A percentile compares a stretch with the other conserved stretches of the same genome.
Evolutionary conservation across 2,888 invertebrate species (phyloP).

Genomic region (Mayetiola destructor): DNA sequence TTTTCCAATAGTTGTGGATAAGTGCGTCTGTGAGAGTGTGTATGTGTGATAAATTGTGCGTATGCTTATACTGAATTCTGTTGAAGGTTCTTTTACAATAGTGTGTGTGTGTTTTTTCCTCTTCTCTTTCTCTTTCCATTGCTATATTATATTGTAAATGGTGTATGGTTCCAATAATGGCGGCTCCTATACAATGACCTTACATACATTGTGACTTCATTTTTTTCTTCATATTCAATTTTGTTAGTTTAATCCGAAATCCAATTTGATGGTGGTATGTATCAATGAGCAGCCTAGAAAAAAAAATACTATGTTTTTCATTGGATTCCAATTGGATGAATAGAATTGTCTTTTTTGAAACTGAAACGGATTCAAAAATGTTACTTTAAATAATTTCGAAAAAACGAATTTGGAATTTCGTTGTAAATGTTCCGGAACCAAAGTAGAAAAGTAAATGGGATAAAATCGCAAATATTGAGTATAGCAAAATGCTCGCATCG

Average conservation of each 20-base stretch:
- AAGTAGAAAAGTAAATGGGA: too few species aligned
- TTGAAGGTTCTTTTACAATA: slow-evolving; percentile 6
- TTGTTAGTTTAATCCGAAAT: background rate
- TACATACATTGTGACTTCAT: background rate
- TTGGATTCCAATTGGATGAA: slow-evolving; percentile 5
- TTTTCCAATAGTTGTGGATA: background rate
- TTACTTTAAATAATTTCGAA: too few species aligned
- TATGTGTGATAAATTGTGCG: background rate
- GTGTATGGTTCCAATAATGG: slow-evolving; percentile 1
- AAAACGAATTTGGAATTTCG: too few species aligned
- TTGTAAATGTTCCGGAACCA: too few species aligned
- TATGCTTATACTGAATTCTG: slow-evolving; percentile 3
- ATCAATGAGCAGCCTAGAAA: background rate
- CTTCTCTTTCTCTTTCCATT: background rate
- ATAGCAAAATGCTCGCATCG: too few species aligned
- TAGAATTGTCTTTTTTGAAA: too few species aligned
- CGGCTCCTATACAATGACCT: background rate
- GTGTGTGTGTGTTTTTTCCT: slow-evolving; percentile 7
- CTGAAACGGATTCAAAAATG: too few species aligned
- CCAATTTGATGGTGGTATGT: background rate
- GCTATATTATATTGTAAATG: too few species aligned
- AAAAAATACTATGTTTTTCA: background rate
- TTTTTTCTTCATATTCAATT: background rate
- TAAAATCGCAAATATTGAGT: too few species aligned
- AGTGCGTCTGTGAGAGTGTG: background rate